Conservation (phyloP, 2,797 vertebrate genomes). For the Apogon hyalosoma region DNA sequence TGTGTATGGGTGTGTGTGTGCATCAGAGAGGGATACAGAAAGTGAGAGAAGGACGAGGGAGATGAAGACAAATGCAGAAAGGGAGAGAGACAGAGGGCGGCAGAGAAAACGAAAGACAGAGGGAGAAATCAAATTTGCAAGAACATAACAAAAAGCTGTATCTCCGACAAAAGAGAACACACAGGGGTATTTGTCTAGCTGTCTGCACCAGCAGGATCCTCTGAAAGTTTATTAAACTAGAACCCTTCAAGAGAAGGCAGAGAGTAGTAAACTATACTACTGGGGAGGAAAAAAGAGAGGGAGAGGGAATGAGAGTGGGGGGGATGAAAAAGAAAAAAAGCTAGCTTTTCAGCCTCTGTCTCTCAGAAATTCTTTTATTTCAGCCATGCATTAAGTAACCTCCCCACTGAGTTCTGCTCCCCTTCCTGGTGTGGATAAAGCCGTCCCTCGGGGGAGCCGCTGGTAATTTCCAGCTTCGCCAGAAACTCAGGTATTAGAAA, state of each 20-base stretch:
- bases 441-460: constrained; percentile 90
- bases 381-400: constrained; percentile 99
- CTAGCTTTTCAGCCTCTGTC: constrained; percentile 92
- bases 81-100: constrained; percentile 73
- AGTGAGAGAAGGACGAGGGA: constrained; percentile 71
- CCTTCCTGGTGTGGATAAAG: constrained; percentile 99
- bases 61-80: constrained; percentile 83
- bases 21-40: constrained; percentile 64
- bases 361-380: constrained; percentile 99
- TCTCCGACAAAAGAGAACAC: constrained; percentile 86
- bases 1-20: constrained; percentile 37
- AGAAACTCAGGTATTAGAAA: constrained; percentile 99
- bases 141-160: constrained; percentile 88
- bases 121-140: constrained; percentile 88
- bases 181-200: constrained; percentile 86
- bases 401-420: constrained; percentile 98
- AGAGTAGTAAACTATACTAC: constrained; percentile 92
- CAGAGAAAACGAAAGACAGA: constrained; percentile 79
- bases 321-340: constrained; percentile 67
- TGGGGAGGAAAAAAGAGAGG: constrained; percentile 85
- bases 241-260: constrained; percentile 90
- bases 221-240: constrained; percentile 96
- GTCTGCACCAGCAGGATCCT: constrained; percentile 91
- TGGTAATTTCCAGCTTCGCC: constrained; percentile 99
- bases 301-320: constrained; percentile 53